These are phyloP conservation scores for Frankliniella intonsa DNA, from an alignment of 2,888 invertebrate genomes.

Conservation along the genomic window DNA sequence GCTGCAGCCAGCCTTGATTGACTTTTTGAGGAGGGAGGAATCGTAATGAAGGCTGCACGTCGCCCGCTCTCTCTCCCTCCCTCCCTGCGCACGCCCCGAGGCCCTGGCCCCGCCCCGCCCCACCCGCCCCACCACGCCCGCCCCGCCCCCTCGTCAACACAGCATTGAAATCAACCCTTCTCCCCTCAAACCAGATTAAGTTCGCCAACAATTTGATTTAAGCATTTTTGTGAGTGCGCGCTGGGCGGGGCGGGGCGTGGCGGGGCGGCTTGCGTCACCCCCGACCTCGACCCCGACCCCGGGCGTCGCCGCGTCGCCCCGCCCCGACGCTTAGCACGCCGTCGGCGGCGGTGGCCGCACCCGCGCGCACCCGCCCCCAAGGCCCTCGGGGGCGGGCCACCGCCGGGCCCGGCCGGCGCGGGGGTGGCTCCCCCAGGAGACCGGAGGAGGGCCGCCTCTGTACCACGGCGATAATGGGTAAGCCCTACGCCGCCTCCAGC, in stretches of 20 bases:
- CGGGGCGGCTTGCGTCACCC: background rate
- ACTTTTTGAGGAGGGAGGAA: background rate
- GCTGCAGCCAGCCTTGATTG: background rate
- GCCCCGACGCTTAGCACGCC: background rate
- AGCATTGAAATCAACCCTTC: constrained; percentile 26
- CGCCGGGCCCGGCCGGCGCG: background rate
- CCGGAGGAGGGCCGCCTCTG: background rate
- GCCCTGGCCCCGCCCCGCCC: background rate
- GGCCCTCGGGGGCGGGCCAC: background rate
- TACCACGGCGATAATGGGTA: constrained; percentile 12
- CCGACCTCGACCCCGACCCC: background rate
- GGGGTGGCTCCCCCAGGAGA: background rate
- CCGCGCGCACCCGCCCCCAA: background rate
- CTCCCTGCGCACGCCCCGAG: background rate
- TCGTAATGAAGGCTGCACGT: background rate
- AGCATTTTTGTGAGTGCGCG: constrained; percentile 12
- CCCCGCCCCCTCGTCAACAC: constrained; percentile 10
- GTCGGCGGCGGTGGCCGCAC: background rate
- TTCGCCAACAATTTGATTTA: constrained; percentile 25
- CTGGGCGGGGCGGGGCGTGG: no score
- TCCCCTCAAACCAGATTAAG: constrained; percentile 24
- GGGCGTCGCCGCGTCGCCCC: background rate
- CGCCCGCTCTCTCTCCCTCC: background rate
- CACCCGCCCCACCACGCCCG: background rate
- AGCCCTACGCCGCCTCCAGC: background rate